phyloP scores from a whole-genome alignment of 1,140 invertebrate species.

The Potamilus streckersoni region DNA sequence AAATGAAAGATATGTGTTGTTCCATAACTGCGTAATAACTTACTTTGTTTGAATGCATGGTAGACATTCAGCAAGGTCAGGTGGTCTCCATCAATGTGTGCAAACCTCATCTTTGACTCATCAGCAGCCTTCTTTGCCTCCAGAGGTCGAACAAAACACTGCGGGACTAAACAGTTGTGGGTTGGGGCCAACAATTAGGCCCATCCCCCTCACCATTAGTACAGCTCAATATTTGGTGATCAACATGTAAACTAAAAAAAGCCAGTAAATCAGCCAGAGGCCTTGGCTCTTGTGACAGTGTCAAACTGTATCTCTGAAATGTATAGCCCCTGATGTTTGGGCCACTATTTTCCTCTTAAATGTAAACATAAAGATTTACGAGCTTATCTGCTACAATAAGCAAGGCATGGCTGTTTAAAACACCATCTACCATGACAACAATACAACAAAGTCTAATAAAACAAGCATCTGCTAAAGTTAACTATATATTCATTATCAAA shows the following conservation, averaged over 20 bases:
- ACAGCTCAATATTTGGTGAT: conserved; percentile 40
- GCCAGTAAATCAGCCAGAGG: conserved; percentile 50
- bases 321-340: too few relatives aligned
- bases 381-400: too few relatives aligned
- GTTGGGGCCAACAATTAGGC: conserved; percentile 58
- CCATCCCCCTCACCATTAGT: conserved; percentile 66
- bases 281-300: conserved; percentile 1
- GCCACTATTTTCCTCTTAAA: too few relatives aligned
- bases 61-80: conserved; percentile 94
- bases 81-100: conserved; percentile 99
- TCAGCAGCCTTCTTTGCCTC: conserved; percentile 99
- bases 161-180: conserved; percentile 83
- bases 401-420: too few relatives aligned
- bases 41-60: conserved; percentile 99
- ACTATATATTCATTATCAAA: too few relatives aligned
- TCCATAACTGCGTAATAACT: conserved; percentile 70
- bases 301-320: too few relatives aligned
- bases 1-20: neutral
- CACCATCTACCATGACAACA: too few relatives aligned
- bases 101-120: conserved; percentile 99
- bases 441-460: too few relatives aligned
- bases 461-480: too few relatives aligned
- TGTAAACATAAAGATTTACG: too few relatives aligned
- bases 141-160: conserved; percentile 99
- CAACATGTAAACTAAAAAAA: conserved; percentile 63